Conservation (phyloP, 1,140 invertebrate species). For the Bombus waltoni region DNA sequence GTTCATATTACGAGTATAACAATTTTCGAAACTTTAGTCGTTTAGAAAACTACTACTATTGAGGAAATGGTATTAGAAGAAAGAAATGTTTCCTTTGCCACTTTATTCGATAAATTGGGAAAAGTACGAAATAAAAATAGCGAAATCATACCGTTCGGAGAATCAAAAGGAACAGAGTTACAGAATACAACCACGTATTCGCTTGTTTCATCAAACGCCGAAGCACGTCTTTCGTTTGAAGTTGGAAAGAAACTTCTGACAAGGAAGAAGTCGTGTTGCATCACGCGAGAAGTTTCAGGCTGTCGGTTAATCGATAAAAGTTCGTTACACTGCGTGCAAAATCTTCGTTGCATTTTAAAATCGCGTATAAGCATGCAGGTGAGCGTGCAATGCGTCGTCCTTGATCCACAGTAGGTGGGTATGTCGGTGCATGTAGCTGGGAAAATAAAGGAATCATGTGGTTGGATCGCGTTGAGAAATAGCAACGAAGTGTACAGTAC, state of each 20-base stretch:
- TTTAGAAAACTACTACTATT: no score
- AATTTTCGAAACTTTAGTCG: no score
- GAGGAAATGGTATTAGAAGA: no score
- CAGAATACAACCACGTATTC: not conserved
- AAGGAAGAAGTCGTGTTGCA: not conserved
- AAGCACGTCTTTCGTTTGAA: not conserved
- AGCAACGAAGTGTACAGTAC: constrained; percentile 19
- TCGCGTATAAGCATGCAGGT: constrained; percentile 38
- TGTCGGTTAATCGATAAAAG: constrained; percentile 22
- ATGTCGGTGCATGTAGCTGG: constrained; percentile 40
- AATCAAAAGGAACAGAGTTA: no score
- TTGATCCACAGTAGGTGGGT: constrained; percentile 54
- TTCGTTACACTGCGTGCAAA: constrained; percentile 31
- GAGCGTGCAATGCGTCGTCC: constrained; percentile 32
- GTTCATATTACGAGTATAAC: no score
- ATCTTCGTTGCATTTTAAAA: constrained; percentile 24
- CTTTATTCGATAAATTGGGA: no score
- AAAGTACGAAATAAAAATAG: no score
- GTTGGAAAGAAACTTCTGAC: not conserved
- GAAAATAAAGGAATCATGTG: constrained; percentile 43
- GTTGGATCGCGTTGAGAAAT: constrained; percentile 40
- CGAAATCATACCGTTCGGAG: no score
- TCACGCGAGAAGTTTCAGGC: not conserved
- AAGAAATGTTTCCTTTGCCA: no score
- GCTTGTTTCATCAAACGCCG: not conserved